Base-by-base conservation (phyloP, 2,113 vertebrate species). In the Athene noctua region DNA sequence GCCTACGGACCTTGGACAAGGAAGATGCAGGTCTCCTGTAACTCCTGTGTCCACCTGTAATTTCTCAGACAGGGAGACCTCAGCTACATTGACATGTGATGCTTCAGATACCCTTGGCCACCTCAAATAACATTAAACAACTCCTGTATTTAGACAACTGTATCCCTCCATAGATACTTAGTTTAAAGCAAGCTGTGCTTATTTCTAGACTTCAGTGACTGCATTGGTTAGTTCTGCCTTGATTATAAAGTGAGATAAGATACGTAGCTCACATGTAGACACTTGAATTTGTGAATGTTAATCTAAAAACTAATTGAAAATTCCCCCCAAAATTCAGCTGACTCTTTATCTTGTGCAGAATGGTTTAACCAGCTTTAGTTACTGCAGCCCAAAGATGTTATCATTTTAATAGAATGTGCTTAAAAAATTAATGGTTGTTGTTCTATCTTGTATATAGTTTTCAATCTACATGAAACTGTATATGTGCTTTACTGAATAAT, bases 291-390 rank as follows among this genome's bases (percentile, higher is more conserved):
- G 59, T 83, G 34, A 34, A 27, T 44, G 49, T 54, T 91, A 74
- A 84, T 84, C 51, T 86, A 74, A 88, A 91, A 40, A 40, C 22
- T 93, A 93, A 88, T 62, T 78, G 63, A 90, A 96, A 94, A 88
- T 78, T 47, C 7, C 8, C 3, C 20, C 21, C 15, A 27, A 86
- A 92, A 79, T 79, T 86, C 71, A 92, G 14, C 62, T 72, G 68
- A 51, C 49, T 57, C n/a, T 80, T 66, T 80, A 63, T 83, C 80
- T 90, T 71, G 13, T 52, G 47, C 21, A 63, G 67, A 67, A 78
- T 44, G 25, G 18, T 71, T 94, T 4, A 12, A 55, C 38, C 54
- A 74, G 13, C 20, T 92, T 83, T 86, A 96, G 80, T 88, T 94
- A 67, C 40, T 78, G 32, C 42, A 90, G 34, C 55, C 51, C 83